Evolutionary conservation across 2,888 invertebrate species (phyloP).

Genomic region (Philereme transversata): DNA sequence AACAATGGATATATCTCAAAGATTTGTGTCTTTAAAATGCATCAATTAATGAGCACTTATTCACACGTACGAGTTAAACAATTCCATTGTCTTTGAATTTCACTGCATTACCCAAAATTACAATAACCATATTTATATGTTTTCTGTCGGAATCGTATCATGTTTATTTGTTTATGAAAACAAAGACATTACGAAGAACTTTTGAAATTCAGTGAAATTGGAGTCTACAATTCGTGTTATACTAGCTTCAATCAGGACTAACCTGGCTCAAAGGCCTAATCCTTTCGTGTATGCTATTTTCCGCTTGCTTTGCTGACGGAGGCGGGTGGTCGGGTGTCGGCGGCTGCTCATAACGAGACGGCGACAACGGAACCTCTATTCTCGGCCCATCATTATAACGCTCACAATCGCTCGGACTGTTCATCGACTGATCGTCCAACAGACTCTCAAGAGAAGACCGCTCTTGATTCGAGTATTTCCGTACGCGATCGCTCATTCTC

Average conservation of each 20-base stretch:
- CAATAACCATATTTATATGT: too few species aligned
- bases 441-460: constrained; percentile 85
- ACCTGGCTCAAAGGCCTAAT: constrained; percentile 96
- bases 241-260: constrained; percentile 74
- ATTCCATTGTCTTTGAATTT: constrained; percentile 11
- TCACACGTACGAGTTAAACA: constrained; percentile 1
- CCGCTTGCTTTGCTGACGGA: constrained; percentile 94
- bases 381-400: constrained; percentile 70
- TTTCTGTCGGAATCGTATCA: neutral
- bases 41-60: too few species aligned
- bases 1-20: too few species aligned
- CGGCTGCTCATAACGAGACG: constrained; percentile 95
- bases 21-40: too few species aligned
- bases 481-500: constrained; percentile 65
- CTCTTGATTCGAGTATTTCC: constrained; percentile 81
- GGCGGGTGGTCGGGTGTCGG: constrained; percentile 98
- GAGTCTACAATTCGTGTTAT: constrained; percentile 7
- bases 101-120: constrained; percentile 1
- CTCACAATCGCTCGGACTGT: constrained; percentile 78
- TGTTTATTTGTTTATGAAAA: neutral
- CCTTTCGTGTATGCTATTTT: constrained; percentile 94
- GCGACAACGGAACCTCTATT: constrained; percentile 89
- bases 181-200: neutral
- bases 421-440: constrained; percentile 83
- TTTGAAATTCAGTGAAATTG: neutral